Evolutionary conservation across 2,113 vertebrate species (phyloP).

Genomic region (Alouatta palliata): DNA sequence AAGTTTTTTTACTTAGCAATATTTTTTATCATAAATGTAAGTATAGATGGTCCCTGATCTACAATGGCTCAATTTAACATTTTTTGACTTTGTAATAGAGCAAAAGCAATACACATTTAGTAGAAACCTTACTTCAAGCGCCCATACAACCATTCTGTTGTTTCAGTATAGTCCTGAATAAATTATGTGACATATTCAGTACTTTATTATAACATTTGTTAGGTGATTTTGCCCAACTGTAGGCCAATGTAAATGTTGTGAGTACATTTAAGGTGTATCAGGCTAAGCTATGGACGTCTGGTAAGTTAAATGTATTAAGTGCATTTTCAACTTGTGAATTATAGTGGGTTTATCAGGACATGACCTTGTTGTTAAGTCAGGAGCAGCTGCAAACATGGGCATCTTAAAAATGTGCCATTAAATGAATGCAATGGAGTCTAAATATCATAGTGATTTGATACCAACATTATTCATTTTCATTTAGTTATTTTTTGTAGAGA

Average conservation of each 20-base stretch:
- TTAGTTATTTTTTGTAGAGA: too few relatives aligned
- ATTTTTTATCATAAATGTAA: not conserved
- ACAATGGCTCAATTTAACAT: too few relatives aligned
- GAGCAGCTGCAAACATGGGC: not conserved
- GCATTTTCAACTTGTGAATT: not conserved
- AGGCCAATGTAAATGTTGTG: not conserved
- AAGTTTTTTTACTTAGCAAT: not conserved
- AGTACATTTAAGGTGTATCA: not conserved
- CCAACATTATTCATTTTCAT: not conserved
- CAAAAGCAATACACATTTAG: too few relatives aligned
- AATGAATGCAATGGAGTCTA: not conserved
- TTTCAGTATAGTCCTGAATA: too few relatives aligned
- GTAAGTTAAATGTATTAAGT: not conserved
- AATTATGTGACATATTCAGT: not conserved
- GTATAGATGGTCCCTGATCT: too few relatives aligned
- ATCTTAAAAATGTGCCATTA: not conserved
- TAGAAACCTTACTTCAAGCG: too few relatives aligned
- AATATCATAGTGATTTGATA: not conserved
- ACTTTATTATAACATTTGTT: not conserved
- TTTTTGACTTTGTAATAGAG: too few relatives aligned
- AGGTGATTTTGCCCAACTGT: not conserved
- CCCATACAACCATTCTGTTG: too few relatives aligned
- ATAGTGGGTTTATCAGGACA: not conserved
- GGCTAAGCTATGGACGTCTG: not conserved
- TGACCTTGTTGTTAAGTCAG: not conserved